Base-by-base conservation (phyloP, 2,113 vertebrate species). In the Poeciliopsis retropinna region DNA sequence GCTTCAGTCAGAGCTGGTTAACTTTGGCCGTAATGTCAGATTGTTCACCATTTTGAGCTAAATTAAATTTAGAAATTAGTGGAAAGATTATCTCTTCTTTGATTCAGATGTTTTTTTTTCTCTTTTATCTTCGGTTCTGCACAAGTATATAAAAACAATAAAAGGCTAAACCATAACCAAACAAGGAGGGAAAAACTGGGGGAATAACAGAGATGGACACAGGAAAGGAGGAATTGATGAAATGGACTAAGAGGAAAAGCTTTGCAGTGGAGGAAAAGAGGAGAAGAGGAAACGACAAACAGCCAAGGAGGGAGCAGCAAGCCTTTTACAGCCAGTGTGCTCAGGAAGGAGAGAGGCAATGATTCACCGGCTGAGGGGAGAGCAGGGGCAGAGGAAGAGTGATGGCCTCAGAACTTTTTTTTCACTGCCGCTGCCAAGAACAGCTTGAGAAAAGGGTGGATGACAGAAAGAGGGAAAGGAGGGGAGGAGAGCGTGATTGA, bases 371-470 rank as follows among this genome's bases (percentile, higher is more conserved):
- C 69, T 1, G 64, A 71, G 73, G 72, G 80, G 64, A 67, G 82
- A 85, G 85, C 72, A 67, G 62, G 63, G 51, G 10, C 57, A 78
- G 78, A 78, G 82, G 68, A 87, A 90, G 85, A 87, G 74, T 71
- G 84, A 91, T 84, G 32, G 85, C 76, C 67, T 79, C 72, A 85
- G 83, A 87, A 89, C 85, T 87, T 67, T 85, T 85, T 87, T 83
- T 88, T 72, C 57, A 14, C 77, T 28, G 15, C 79, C 63, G 51
- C 76, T 81, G 89, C 84, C 85, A 89, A 85, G 80, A 86, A 86
- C 80, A 84, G 85, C 72, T 29, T 75, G 76, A 82, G 81, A 84
- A 88, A 81, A 82, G 86, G 79, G 80, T 30, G 65, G 62, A 44
- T 83, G 87, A 87, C 73, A 64, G 84, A 70, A 82, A 70, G 72